Conservation (phyloP, 2,888 invertebrate genomes). For the Biston betularia region DNA sequence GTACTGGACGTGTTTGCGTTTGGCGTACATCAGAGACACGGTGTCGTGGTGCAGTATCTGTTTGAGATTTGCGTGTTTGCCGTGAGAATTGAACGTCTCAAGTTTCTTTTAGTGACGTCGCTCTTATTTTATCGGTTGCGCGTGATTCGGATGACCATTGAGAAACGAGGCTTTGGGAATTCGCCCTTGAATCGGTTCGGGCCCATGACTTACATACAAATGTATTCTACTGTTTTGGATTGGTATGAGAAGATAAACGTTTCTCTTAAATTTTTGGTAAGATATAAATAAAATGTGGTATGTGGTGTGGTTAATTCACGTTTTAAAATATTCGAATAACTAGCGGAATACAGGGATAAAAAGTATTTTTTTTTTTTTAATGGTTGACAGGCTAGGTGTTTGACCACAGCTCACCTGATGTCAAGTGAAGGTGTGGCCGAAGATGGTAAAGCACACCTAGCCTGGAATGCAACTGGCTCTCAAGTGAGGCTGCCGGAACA, state of each 20-base stretch:
- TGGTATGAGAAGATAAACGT: neutral
- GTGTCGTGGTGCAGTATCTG: neutral
- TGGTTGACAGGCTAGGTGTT: too few species aligned
- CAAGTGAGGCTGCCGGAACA: too few species aligned
- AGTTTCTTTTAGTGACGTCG: neutral
- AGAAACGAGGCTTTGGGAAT: neutral
- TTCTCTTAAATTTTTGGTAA: neutral
- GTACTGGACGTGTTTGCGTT: neutral
- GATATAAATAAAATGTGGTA: too few species aligned
- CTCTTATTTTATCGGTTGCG: neutral
- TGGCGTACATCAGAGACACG: too few species aligned
- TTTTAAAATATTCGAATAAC: too few species aligned
- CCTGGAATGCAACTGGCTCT: too few species aligned
- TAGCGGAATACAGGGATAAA: too few species aligned
- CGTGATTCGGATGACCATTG: neutral
- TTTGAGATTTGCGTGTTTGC: neutral
- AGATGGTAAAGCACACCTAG: too few species aligned
- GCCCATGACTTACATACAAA: neutral
- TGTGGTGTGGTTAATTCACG: too few species aligned
- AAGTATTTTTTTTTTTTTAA: too few species aligned
- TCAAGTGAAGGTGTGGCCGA: too few species aligned
- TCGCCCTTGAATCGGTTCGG: neutral
- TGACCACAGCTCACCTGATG: too few species aligned
- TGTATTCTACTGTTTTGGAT: constrained; percentile 5
- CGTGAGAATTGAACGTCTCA: neutral